These are phyloP conservation scores for Apodemus speciosus DNA, from an alignment of 2,113 vertebrate species.

Conservation along the genomic window DNA sequence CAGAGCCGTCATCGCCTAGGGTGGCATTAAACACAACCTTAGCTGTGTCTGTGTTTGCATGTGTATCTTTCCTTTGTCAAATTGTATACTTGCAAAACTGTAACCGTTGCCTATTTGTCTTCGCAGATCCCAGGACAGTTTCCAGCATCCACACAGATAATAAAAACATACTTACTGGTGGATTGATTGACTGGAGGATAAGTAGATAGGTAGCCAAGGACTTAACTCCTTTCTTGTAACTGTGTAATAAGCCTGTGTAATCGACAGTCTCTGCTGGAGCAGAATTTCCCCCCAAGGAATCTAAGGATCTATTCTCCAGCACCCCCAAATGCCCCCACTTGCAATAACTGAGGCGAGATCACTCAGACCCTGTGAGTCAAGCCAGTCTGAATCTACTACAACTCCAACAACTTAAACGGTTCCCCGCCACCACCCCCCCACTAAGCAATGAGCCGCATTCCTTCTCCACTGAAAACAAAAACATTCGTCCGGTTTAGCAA, in stretches of 20 bases:
- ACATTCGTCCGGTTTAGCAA: constrained; percentile 66
- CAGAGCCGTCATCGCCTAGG: background rate
- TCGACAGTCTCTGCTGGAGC: background rate
- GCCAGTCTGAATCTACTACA: constrained; percentile 23
- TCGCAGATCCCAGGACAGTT: background rate
- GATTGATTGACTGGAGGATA: background rate
- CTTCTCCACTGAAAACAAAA: constrained; percentile 65
- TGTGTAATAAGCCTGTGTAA: background rate
- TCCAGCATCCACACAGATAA: background rate
- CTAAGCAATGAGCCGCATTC: constrained; percentile 61
- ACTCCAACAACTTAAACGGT: constrained; percentile 60
- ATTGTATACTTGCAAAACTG: background rate
- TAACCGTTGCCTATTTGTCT: background rate
- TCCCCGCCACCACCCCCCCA: background rate
- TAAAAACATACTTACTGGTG: background rate
- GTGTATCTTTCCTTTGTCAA: constrained; percentile 1
- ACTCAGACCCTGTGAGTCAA: background rate
- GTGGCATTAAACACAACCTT: constrained; percentile 2
- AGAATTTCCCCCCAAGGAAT: background rate
- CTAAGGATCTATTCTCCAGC: background rate
- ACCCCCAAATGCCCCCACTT: background rate
- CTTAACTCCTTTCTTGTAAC: background rate
- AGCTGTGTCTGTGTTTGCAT: background rate
- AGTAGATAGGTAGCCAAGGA: background rate
- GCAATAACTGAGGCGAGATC: background rate